Conservation (phyloP, 1,140 invertebrate genomes). For the Choristoneura fumiferana region DNA sequence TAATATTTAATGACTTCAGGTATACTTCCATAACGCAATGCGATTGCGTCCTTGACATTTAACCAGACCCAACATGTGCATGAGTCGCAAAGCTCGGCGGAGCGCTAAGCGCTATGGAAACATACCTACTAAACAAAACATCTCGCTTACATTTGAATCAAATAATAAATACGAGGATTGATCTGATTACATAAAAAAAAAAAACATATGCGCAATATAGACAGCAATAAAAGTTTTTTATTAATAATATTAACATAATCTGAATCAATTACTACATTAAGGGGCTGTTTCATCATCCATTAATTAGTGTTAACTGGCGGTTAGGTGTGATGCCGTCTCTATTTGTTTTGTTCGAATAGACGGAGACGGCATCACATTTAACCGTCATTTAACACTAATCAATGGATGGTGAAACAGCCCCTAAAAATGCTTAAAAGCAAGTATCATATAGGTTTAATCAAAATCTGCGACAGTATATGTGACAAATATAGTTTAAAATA, state of each 20-base stretch:
- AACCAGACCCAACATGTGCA: too few relatives aligned
- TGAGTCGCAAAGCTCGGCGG: too few relatives aligned
- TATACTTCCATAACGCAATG: constrained; percentile 13
- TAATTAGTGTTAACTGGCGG: too few relatives aligned
- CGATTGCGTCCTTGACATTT: neutral
- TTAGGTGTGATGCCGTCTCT: too few relatives aligned
- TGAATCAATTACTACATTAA: constrained; percentile 29
- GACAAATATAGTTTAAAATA: too few relatives aligned
- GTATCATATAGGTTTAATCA: too few relatives aligned
- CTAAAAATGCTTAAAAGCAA: neutral
- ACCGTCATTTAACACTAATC: too few relatives aligned
- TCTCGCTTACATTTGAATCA: neutral
- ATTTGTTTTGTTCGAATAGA: too few relatives aligned
- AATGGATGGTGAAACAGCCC: too few relatives aligned
- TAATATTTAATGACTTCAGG: constrained; percentile 43
- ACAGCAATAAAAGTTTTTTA: constrained; percentile 9
- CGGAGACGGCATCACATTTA: too few relatives aligned
- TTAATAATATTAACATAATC: constrained; percentile 35
- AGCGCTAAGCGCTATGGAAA: constrained; percentile 1
- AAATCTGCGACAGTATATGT: neutral
- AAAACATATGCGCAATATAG: neutral
- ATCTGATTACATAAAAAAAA: neutral
- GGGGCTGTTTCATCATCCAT: too few relatives aligned
- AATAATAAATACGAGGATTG: neutral
- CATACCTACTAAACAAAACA: constrained; percentile 3